phyloP scores from a whole-genome alignment of 2,113 vertebrate genomes.

The Heteronetta atricapilla region DNA sequence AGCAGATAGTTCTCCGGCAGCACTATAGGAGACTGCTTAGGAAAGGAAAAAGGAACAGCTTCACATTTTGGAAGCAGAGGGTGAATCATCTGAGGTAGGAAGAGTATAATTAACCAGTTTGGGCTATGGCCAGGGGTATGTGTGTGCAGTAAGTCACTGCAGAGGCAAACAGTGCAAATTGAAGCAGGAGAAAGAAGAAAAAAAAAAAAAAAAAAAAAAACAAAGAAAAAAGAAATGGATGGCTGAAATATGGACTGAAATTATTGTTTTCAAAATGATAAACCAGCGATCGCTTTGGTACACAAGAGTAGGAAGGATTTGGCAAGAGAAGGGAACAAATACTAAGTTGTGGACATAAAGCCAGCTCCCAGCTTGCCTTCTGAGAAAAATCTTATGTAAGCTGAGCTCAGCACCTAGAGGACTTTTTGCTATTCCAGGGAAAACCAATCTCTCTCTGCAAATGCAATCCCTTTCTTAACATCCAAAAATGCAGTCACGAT shows the following conservation, averaged over 20 bases:
- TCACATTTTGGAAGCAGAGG: conserved; percentile 42
- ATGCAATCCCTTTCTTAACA: conserved; percentile 56
- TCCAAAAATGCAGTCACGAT: conserved; percentile 21
- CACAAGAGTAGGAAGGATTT: not conserved
- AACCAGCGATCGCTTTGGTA: not conserved
- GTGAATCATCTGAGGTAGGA: conserved; percentile 31
- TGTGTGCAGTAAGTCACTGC: not conserved
- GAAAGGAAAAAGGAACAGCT: not conserved
- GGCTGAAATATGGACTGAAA: not conserved
- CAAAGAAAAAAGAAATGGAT: not conserved
- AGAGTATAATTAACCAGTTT: conserved; percentile 29
- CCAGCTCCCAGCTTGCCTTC: conserved; percentile 23
- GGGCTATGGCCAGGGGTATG: not conserved
- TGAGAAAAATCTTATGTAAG: conserved; percentile 64
- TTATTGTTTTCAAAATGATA: conserved; percentile 37
- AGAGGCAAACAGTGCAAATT: not conserved
- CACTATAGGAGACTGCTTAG: not conserved
- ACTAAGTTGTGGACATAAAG: conserved; percentile 11
- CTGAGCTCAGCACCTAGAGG: conserved; percentile 53
- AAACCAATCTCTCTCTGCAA: conserved; percentile 44
- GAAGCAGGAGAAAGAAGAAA: not conserved
- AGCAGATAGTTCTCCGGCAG: not conserved
- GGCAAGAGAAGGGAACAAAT: not conserved
- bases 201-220: not conserved
- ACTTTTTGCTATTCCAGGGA: conserved; percentile 37